phyloP scores from a whole-genome alignment of 2,113 vertebrate genomes.

The Scortum barcoo region DNA sequence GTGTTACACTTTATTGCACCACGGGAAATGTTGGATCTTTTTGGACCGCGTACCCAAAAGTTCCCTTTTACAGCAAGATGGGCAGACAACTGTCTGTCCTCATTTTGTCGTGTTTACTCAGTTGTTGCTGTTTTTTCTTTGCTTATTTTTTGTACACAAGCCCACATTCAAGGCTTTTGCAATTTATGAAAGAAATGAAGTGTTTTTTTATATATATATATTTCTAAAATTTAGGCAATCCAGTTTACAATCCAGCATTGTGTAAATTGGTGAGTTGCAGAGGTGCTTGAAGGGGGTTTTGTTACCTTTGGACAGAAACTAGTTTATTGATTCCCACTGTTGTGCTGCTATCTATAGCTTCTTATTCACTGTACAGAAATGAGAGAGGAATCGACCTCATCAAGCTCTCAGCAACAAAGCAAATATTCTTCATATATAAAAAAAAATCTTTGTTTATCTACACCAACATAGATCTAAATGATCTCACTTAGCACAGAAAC shows the following conservation, averaged over 20 bases:
- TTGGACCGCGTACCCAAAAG: background rate
- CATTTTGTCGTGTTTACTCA: background rate
- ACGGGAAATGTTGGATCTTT: background rate
- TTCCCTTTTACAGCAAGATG: background rate
- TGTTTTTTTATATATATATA: background rate
- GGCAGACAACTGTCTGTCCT: conserved; percentile 5
- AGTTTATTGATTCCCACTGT: background rate
- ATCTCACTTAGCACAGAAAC: background rate
- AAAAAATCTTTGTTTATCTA: background rate
- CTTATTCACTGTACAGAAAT: background rate
- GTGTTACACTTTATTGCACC: conserved; percentile 50
- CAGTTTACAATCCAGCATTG: no score
- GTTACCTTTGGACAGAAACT: background rate
- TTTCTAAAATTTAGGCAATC: background rate
- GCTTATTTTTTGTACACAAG: background rate
- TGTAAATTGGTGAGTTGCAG: background rate
- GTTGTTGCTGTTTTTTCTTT: background rate
- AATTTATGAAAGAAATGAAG: background rate
- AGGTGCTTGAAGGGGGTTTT: background rate
- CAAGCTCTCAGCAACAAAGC: no score
- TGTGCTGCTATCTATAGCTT: background rate
- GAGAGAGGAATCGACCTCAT: no score
- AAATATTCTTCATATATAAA: background rate
- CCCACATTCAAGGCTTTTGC: background rate
- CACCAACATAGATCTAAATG: background rate